Evolutionary conservation across 2,797 vertebrate species (phyloP), one percentile per base, ranked within the genome.

Genomic region (Schizothorax lantsangensis): DNA sequence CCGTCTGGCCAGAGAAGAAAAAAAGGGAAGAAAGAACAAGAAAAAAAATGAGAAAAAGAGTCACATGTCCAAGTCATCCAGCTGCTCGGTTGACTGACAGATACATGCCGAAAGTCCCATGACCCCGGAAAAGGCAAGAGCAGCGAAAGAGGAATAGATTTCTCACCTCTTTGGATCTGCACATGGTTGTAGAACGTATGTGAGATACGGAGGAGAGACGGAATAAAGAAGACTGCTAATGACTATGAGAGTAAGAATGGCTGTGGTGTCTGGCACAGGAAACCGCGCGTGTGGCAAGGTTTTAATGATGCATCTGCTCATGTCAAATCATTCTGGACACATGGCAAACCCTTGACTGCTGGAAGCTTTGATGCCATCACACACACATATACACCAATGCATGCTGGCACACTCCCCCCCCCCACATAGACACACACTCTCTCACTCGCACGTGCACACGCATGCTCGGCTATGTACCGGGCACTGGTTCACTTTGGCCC

Each of bases 281-380:
- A 92, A 90, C 92, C 89, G 92, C 49, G 84, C 92, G 92, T 92
- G 93, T 93, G 92, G 93, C 93, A 91, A 90, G 94, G 93, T 95
- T 95, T 96, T 95, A 95, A 95, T 95, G 94, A 96, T 94, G 93
- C 95, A 95, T 96, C 95, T 95, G 95, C 93, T 95, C 93, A 92
- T 94, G 95, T 95, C 94, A 95, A 95, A 95, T 93, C 93, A 94
- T 95, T 94, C 93, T 95, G 95, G 95, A 94, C 93, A 94, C 94
- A 95, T 92, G 94, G 94, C 89, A 91, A 94, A 95, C 95, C 94
- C 93, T 93, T 87, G 93, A 92, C 93, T 93, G 94, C 93, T 93
- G 91, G 91, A 92, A 89, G 85, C 94, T 95, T 95, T 95, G 94
- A 95, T 95, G 94, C 94, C 90, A 91, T 88, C 82, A 59, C 83